Base-by-base conservation (phyloP, 2,113 vertebrate genomes). In the Colossoma macropomum region DNA sequence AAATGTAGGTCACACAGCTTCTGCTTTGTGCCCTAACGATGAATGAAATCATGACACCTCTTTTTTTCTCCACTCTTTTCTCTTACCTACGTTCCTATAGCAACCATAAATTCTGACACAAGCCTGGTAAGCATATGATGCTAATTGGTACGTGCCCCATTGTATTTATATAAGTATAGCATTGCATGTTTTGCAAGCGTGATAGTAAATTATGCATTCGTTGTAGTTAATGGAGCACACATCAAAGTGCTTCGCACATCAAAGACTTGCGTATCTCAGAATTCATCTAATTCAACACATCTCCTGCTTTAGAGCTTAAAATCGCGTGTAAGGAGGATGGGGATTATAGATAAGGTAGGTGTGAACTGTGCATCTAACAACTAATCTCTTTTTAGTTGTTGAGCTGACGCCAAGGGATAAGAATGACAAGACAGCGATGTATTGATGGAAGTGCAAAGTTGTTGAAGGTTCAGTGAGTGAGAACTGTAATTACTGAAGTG, bases 311-410 rank as follows among this genome's bases (percentile, higher is more conserved):
- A 73, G 15, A 75, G 48, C 48, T 75, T 10, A 30, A 56, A 75
- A 25, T 17, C 5, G 45, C 72, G 32, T 34, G 28, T 32, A 45
- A 27, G 4, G 59, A 41, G 56, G 60, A 63, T 63, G 38, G 34
- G 56, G 54, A 41, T 45, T 63, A 77, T 5, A 62, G 34, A 62
- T 45, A 62, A 25, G 15, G 75, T 77, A 77, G 75, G 75, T 77
- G 34, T 38, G 38, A 63, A 63, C 38, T 9, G n/a, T 15, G 17
- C 52, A 27, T 28, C 30, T 28, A 82, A 52, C 62, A 68, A 52
- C 23, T 82, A 82, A 82, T 82, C 62, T 21, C 60, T 82, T 45
- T 48, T n/a, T n/a, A n/a, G n/a, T n/a, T n/a, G n/a, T n/a, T 56
- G 32, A 32, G 9, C 23, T 52, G 25, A 83, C 30, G 54, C 63